Base-by-base conservation (phyloP, 2,113 vertebrate genomes). In the Spea bombifrons region DNA sequence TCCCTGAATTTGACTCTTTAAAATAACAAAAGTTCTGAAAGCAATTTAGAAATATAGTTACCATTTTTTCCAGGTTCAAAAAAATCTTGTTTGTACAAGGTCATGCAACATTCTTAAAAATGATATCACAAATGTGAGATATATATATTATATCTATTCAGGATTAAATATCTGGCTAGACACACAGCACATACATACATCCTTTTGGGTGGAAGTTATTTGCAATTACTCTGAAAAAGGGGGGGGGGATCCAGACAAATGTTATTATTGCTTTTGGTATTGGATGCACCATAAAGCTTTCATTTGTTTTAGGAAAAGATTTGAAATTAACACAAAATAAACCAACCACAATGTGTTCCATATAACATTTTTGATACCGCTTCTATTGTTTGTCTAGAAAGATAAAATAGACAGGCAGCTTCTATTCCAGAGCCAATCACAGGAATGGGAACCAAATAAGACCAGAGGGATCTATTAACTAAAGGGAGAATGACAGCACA, bases 1-100 rank as follows among this genome's bases (percentile, higher is more conserved):
- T 91, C 91, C 92, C 92, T 92, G 91, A 92, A 93, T 89, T 86
- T 83, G 82, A 85, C 87, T 85, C 88, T 63, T 57, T 85, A 70
- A 80, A 89, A 91, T 89, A 69, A 52, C 85, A 70, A 80, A 89
- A 91, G 89, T 86, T 71, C 83, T 86, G 63, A 83, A 84, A 89
- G 86, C 82, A 89, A 88, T 45, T 88, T 88, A 90, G 83, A 91
- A 92, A 91, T 84, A 86, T 88, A 93, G 86, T 90, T 88, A 86
- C 82, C 76, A 84, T 86, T 82, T 85, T 82, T 82, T 86, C 82
- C 83, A 87, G 64, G 47, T 9, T 70, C 44, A 65, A 65, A 74
- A n/a, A 89, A 81, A 30, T 30, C 66, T 75, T 82, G 81, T 77
- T 88, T 77, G 78, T 86, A 85, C 68, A 85, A 84, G 81, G 86